Conservation (phyloP, 2,888 invertebrate species). For the Phalera bucephala region DNA sequence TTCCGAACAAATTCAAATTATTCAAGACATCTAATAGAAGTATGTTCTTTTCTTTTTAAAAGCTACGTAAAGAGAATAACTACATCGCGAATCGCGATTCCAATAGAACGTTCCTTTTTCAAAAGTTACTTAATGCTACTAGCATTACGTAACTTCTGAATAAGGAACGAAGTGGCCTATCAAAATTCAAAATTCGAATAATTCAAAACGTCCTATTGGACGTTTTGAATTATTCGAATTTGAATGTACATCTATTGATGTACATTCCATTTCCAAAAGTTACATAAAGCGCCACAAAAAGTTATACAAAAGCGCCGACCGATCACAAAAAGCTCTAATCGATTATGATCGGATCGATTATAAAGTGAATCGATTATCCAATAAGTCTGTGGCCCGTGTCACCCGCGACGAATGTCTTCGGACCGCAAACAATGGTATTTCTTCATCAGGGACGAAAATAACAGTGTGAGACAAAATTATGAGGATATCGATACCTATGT, state of each 20-base stretch:
- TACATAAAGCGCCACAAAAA: conserved; percentile 39
- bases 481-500: conserved; percentile 53
- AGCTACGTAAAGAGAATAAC: too few species aligned
- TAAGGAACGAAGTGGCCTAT: too few species aligned
- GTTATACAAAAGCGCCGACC: conserved; percentile 65
- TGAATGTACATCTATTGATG: conserved; percentile 20
- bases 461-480: conserved; percentile 66
- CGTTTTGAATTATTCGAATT: too few species aligned
- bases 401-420: conserved; percentile 67
- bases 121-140: too few species aligned
- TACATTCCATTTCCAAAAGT: conserved; percentile 32
- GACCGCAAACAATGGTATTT: conserved; percentile 71
- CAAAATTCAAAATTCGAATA: conserved; percentile 12
- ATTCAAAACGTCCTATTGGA: too few species aligned
- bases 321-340: conserved; percentile 69
- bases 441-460: conserved; percentile 73
- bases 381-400: conserved; percentile 62
- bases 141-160: too few species aligned
- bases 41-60: too few species aligned
- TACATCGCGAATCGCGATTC: too few species aligned
- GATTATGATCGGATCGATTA: conserved; percentile 72
- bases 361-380: conserved; percentile 66
- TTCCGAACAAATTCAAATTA: too few species aligned
- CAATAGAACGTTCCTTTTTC: too few species aligned
- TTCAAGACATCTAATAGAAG: too few species aligned